Percentiles rank a stretch among this genome's conserved stretches.
These are phyloP conservation scores for Hypotaenidia okinawae DNA, from an alignment of 2,797 vertebrate species.

Conservation along the genomic window DNA sequence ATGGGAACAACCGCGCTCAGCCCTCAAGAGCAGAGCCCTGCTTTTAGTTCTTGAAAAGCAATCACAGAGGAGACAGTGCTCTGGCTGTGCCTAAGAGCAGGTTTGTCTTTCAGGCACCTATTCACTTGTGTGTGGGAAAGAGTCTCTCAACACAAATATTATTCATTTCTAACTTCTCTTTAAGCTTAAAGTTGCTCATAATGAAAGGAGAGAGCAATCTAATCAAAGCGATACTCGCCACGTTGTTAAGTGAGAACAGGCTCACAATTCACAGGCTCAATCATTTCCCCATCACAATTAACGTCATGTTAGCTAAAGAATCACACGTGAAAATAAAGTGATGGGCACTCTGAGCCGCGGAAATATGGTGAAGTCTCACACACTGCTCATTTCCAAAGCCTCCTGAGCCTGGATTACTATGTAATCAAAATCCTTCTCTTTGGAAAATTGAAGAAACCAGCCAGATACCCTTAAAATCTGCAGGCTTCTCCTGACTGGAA, in stretches of 20 bases:
- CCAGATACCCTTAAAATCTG: not conserved
- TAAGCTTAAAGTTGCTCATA: not conserved
- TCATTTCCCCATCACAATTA: conserved; percentile 49
- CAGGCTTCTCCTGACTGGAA: not conserved
- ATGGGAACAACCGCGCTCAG: not conserved
- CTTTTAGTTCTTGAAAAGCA: not conserved
- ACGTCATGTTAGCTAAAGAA: not conserved
- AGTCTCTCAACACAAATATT: conserved; percentile 1
- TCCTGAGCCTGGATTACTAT: not conserved
- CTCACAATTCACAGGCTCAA: not conserved
- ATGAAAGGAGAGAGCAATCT: conserved; percentile 15
- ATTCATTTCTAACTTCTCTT: conserved; percentile 5
- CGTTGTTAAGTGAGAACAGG: not conserved
- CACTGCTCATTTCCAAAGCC: not conserved
- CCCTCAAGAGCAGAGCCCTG: not conserved
- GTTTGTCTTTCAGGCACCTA: not conserved
- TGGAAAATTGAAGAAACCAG: not conserved
- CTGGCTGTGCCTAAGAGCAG: not conserved
- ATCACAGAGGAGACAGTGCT: not conserved
- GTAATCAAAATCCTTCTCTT: not conserved
- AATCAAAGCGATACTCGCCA: not conserved
- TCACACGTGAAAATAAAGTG: not conserved
- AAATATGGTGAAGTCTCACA: not conserved
- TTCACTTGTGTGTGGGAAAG: not conserved
- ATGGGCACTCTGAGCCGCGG: not conserved